Evolutionary conservation across 2,888 invertebrate species (phyloP), one percentile per base, ranked within the genome.

Genomic region (Exephanes ischioxanthus): DNA sequence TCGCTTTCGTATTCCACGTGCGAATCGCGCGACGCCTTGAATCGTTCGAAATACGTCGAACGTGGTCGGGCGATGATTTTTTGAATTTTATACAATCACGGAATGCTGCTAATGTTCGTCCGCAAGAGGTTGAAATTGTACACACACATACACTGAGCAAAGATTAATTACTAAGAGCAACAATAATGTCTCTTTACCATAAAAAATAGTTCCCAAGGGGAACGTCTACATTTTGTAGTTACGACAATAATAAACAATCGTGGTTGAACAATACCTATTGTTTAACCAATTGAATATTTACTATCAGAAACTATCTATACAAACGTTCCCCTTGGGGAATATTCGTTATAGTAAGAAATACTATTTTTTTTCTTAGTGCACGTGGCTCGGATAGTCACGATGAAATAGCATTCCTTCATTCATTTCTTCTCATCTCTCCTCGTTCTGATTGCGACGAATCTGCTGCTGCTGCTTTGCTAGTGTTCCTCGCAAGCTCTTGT

Each of bases 371-470:
- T 41, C 41, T 11, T 11, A 2, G 11, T 9, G 14, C 45, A 11
- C 26, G 58, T 30, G 45, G 45, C 45, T 48, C 16, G 45, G 4
- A 63, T 45, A 33, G 66, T 37, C 30, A 14, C 67, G 77, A 30
- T 55, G 77, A 77, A 77, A 77, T 77, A 77, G 67, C 67, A 77
- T 77, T 26, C 67, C 41, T 67, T 77, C 77, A 67, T 77, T 79
- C 73, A 71, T 75, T 58, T 66, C 73, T 72, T 45, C 70, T 51
- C 55, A 26, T 45, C 26, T 78, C 66, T 53, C 53, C 66, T 58
- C 72, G 14, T 58, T 22, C 16, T 37, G 16, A 63, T 63, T 63
- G 30, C 30, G 63, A 30, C 30, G 63, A 16, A 48, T 48, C 26
- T 58, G 55, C 55, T 14, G 58, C 58, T 11, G 55, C n/a, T 55